A percentile compares a stretch with the other conserved stretches of the same genome.
Conservation (phyloP, 2,797 vertebrate species). For the Microctenopoma stevenorrisi region DNA sequence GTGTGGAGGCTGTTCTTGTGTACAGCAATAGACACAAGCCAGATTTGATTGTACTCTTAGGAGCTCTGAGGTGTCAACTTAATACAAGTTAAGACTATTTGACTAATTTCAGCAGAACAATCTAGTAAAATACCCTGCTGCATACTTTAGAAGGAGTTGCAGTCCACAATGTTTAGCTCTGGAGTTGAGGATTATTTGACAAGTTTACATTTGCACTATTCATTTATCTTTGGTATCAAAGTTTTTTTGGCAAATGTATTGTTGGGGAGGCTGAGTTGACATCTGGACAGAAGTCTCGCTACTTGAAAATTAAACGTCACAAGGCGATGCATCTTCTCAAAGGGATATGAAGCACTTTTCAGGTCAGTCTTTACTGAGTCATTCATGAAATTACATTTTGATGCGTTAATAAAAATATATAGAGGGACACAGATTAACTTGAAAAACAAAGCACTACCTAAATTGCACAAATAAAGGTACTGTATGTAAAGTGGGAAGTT, state of each 20-base stretch:
- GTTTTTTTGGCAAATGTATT: too few species aligned
- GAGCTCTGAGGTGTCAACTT: not conserved
- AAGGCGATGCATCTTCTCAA: too few species aligned
- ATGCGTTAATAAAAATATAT: not conserved
- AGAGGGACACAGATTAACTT: not conserved
- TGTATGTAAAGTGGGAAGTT: not conserved
- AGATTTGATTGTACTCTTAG: constrained; percentile 6
- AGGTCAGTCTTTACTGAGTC: too few species aligned
- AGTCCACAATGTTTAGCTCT: too few species aligned
- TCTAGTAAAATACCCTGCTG: not conserved
- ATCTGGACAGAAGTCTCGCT: not conserved
- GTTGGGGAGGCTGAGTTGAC: not conserved
- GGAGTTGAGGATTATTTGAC: too few species aligned
- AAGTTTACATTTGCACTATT: too few species aligned
- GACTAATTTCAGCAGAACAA: not conserved
- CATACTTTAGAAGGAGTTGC: not conserved
- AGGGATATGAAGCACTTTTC: not conserved
- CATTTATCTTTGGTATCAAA: too few species aligned
- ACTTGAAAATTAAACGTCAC: not conserved
- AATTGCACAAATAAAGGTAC: not conserved
- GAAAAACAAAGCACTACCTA: not conserved
- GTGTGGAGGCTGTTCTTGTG: constrained; percentile 1
- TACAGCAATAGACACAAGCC: not conserved
- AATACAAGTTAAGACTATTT: not conserved
- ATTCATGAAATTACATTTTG: not conserved